Conservation (phyloP, 2,797 vertebrate genomes). For the Tiaroga cobitis region DNA sequence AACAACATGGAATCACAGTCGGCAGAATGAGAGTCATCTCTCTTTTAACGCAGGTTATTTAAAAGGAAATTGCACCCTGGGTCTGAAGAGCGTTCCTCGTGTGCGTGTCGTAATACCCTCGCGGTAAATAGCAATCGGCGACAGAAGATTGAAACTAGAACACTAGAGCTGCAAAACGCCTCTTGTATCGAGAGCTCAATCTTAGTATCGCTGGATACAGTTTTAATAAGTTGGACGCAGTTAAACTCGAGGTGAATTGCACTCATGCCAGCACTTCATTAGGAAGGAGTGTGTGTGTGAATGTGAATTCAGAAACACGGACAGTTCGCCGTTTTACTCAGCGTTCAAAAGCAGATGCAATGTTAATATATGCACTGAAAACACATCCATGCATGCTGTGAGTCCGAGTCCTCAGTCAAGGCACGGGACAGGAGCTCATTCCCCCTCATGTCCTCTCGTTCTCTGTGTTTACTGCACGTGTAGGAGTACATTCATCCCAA, state of each 20-base stretch:
- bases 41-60: conserved; percentile 56
- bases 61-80: conserved; percentile 20
- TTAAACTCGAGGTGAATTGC: conserved; percentile 30
- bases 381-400: neutral
- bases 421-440: neutral
- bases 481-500: conserved; percentile 9
- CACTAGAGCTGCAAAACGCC: neutral
- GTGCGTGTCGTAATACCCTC: neutral
- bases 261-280: conserved; percentile 10
- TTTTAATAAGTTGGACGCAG: conserved; percentile 28
- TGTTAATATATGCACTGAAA: conserved; percentile 8
- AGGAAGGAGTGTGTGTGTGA: neutral
- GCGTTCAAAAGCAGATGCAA: neutral
- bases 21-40: conserved; percentile 49
- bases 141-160: conserved; percentile 34
- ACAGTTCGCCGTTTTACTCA: neutral
- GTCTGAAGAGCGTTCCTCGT: conserved; percentile 2
- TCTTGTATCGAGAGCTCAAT: conserved; percentile 39
- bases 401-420: neutral
- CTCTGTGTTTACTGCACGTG: conserved; percentile 9
- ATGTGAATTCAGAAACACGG: neutral
- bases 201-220: conserved; percentile 18
- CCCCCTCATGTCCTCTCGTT: neutral
- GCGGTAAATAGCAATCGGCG: conserved; percentile 8
- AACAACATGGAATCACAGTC: conserved; percentile 40